Evolutionary conservation across 1,140 invertebrate species (phyloP).

Genomic region (Anthonomus grandis): DNA sequence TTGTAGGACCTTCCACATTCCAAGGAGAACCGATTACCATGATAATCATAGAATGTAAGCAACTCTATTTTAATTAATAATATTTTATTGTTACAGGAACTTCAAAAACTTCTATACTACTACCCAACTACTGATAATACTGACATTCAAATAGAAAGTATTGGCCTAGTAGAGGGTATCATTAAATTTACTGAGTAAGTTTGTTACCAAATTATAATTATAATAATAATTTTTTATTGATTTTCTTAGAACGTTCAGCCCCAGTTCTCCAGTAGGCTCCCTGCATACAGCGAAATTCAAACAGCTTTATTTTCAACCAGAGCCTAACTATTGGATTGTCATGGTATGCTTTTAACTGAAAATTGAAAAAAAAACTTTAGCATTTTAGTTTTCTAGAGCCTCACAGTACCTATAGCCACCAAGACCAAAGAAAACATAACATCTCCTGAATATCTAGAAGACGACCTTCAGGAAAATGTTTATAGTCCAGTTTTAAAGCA

Average conservation of each 20-base stretch:
- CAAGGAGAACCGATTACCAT: too few relatives aligned
- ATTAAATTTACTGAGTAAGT: slow-evolving; percentile 87
- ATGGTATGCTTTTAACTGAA: slow-evolving; percentile 59
- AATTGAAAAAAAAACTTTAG: neutral
- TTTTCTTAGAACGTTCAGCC: slow-evolving; percentile 76
- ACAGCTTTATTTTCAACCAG: slow-evolving; percentile 83
- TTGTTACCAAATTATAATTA: slow-evolving; percentile 20
- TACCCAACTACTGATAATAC: slow-evolving; percentile 73
- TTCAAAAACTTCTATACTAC: slow-evolving; percentile 86
- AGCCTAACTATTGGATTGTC: slow-evolving; percentile 85
- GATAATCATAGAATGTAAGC: too few relatives aligned
- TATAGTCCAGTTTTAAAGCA: slow-evolving; percentile 70
- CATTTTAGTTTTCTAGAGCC: slow-evolving; percentile 54
- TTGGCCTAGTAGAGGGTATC: slow-evolving; percentile 89
- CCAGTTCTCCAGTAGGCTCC: slow-evolving; percentile 73
- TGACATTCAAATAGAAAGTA: slow-evolving; percentile 83
- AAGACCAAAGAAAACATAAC: slow-evolving; percentile 66
- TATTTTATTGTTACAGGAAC: slow-evolving; percentile 72
- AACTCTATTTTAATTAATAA: too few relatives aligned
- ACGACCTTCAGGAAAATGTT: slow-evolving; percentile 75
- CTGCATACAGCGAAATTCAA: slow-evolving; percentile 86
- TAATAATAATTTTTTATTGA: neutral
- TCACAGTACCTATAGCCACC: slow-evolving; percentile 65
- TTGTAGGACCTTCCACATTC: too few relatives aligned
- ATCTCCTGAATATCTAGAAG: slow-evolving; percentile 67